These are phyloP conservation scores for Homarus americanus DNA, from an alignment of 1,140 invertebrate genomes.

Conservation along the genomic window DNA sequence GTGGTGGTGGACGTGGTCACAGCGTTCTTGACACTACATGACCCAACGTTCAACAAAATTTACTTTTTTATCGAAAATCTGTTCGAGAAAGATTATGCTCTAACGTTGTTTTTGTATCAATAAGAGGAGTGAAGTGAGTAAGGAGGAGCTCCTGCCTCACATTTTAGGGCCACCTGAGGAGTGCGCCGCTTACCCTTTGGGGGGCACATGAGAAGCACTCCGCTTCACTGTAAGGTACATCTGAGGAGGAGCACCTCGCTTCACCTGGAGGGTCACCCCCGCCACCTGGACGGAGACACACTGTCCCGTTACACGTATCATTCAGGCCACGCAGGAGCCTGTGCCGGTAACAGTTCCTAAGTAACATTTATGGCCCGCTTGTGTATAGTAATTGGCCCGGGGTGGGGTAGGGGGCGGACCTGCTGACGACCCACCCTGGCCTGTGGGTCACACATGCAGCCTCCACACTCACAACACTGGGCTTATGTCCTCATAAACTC, in stretches of 20 bases:
- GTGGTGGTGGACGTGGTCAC: too few relatives aligned
- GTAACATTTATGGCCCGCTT: neutral
- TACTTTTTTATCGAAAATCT: too few relatives aligned
- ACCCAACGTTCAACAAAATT: too few relatives aligned
- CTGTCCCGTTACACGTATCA: neutral
- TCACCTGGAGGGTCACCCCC: too few relatives aligned
- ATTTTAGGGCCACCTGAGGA: too few relatives aligned
- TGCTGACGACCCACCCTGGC: neutral
- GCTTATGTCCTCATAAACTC: conserved; percentile 12
- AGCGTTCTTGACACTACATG: too few relatives aligned
- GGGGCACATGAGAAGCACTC: neutral
- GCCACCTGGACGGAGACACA: conserved; percentile 1
- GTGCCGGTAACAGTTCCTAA: conserved; percentile 1
- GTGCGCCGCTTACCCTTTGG: too few relatives aligned
- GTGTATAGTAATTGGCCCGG: conserved; percentile 9
- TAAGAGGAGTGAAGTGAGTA: too few relatives aligned
- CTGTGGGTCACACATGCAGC: neutral
- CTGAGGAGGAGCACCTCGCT: neutral
- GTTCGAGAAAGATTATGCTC: too few relatives aligned
- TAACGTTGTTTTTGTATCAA: too few relatives aligned
- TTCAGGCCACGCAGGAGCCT: neutral
- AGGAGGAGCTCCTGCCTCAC: too few relatives aligned
- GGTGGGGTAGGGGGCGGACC: neutral
- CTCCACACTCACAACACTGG: neutral
- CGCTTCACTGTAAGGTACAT: neutral